These are phyloP conservation scores for Mobula hypostoma DNA, from an alignment of 2,113 vertebrate genomes.

Conservation along the genomic window DNA sequence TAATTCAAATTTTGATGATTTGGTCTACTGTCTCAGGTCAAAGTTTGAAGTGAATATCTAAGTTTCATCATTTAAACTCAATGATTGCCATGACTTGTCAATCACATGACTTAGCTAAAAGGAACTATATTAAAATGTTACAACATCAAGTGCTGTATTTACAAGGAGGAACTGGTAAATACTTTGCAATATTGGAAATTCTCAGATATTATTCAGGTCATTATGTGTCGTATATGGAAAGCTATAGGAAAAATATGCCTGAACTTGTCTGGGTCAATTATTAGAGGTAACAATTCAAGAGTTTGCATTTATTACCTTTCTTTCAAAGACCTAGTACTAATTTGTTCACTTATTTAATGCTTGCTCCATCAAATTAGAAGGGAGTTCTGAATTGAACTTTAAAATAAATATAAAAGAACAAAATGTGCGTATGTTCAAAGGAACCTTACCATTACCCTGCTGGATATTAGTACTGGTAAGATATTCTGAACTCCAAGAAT, in stretches of 20 bases:
- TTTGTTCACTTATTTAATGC: neutral
- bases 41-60: neutral
- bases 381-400: neutral
- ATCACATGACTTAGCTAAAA: neutral
- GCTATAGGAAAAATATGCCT: too few species aligned
- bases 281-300: neutral
- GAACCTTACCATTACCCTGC: neutral
- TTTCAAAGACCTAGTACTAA: neutral
- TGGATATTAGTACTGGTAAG: neutral
- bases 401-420: too few species aligned
- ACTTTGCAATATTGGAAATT: neutral
- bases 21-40: neutral
- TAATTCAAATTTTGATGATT: neutral
- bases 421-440: neutral
- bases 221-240: neutral
- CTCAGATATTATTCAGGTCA: neutral
- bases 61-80: neutral
- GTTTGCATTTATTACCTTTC: neutral
- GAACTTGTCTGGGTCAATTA: neutral
- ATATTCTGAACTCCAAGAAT: neutral
- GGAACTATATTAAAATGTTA: neutral
- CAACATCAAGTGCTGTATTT: neutral
- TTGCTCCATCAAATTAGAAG: neutral
- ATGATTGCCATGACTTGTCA: neutral
- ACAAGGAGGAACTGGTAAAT: neutral